A percentile compares a stretch with the other conserved stretches of the same genome.
phyloP scores from a whole-genome alignment of 2,113 vertebrate species.

The Lonchura striata region DNA sequence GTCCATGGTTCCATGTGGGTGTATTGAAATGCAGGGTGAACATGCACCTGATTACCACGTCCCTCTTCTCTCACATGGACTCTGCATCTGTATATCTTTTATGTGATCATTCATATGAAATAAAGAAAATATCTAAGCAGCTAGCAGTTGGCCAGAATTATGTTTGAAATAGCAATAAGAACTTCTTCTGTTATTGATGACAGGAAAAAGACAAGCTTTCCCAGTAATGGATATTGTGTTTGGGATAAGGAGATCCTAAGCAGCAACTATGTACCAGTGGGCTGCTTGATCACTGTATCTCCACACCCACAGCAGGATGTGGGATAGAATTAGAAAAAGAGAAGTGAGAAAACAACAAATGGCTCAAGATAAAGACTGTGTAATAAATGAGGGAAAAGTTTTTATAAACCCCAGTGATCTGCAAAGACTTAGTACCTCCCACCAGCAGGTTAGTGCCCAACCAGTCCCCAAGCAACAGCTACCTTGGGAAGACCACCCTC shows the following conservation, averaged over 20 bases:
- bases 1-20: neutral
- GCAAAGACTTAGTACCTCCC: neutral
- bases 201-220: neutral
- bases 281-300: neutral
- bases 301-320: neutral
- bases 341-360: neutral
- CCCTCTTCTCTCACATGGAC: neutral
- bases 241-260: neutral
- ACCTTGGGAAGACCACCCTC: neutral
- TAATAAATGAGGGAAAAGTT: neutral
- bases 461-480: neutral
- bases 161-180: neutral
- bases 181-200: neutral
- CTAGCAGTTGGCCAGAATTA: neutral
- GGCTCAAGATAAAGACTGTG: neutral
- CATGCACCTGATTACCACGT: neutral
- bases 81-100: neutral
- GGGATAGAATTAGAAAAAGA: neutral
- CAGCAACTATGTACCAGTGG: neutral
- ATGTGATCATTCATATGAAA: neutral
- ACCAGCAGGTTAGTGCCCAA: neutral
- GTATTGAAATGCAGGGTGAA: neutral
- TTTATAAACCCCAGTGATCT: fast-evolving
- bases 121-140: neutral
- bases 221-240: neutral